Evolutionary conservation across 2,113 vertebrate genomes (phyloP).

Genomic region (Rhadina sibilatrix): DNA sequence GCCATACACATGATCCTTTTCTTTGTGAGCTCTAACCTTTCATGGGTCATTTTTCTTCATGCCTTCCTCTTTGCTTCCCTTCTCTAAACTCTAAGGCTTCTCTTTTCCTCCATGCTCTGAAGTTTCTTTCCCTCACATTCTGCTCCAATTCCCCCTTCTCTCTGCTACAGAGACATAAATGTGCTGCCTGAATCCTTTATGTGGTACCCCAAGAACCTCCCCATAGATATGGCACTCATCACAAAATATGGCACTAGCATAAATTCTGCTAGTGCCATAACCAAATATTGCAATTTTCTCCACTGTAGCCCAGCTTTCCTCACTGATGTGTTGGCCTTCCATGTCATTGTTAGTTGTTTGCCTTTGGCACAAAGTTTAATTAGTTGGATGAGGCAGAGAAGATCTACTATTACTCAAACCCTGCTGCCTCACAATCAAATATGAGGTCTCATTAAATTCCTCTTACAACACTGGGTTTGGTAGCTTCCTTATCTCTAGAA

Average conservation of each 20-base stretch:
- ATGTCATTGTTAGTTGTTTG: background rate
- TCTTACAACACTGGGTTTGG: background rate
- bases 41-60: slow-evolving; percentile 39
- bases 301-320: background rate
- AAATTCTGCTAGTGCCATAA: background rate
- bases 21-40: slow-evolving; percentile 44
- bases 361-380: slow-evolving; percentile 22
- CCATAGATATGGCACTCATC: background rate
- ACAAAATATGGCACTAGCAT: background rate
- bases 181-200: background rate
- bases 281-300: background rate
- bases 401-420: background rate
- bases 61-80: slow-evolving; percentile 2
- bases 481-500: slow-evolving; percentile 23
- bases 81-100: background rate
- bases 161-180: background rate
- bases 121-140: background rate
- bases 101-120: background rate
- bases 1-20: background rate
- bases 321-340: background rate
- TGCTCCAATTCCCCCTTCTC: background rate
- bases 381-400: background rate
- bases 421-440: background rate
- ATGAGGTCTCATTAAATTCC: slow-evolving; percentile 3
- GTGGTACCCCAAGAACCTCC: background rate